A percentile compares a stretch with the other conserved stretches of the same genome.
phyloP scores from a whole-genome alignment of 2,797 vertebrate species.

The Paguma larvata region DNA sequence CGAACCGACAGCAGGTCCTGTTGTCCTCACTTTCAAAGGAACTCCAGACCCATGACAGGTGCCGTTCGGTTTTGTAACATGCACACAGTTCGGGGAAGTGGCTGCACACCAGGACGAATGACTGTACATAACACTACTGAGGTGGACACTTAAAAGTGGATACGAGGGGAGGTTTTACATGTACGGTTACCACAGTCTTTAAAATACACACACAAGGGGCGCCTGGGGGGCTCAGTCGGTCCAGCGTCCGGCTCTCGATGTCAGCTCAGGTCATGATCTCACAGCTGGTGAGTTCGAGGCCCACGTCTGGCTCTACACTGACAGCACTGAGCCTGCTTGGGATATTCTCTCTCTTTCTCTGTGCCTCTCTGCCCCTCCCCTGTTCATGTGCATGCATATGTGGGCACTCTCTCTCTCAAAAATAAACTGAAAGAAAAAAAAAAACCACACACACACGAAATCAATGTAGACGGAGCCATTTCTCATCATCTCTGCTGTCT shows the following conservation, averaged over 20 bases:
- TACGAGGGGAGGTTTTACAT: neutral
- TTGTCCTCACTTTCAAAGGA: neutral
- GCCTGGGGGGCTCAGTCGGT: too few species aligned
- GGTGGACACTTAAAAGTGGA: too few species aligned
- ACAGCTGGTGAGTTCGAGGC: too few species aligned
- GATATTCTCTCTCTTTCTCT: rapidly evolving
- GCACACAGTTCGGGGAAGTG: neutral
- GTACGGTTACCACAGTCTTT: neutral
- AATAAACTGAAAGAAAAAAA: neutral
- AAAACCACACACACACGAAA: neutral
- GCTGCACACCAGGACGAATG: neutral
- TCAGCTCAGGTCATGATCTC: too few species aligned
- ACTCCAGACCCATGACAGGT: neutral
- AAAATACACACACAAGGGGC: too few species aligned
- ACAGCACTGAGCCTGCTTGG: too few species aligned
- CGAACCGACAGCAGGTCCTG: neutral
- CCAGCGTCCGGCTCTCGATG: too few species aligned
- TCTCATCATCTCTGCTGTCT: neutral
- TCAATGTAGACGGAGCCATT: neutral
- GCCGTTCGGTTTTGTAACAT: rapidly evolving
- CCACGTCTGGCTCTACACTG: too few species aligned
- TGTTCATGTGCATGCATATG: too few species aligned
- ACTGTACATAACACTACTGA: neutral
- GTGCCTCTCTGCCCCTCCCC: too few species aligned
- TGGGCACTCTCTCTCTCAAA: too few species aligned